phyloP scores from a whole-genome alignment of 2,113 vertebrate genomes.

The Chloroceryle aenea region DNA sequence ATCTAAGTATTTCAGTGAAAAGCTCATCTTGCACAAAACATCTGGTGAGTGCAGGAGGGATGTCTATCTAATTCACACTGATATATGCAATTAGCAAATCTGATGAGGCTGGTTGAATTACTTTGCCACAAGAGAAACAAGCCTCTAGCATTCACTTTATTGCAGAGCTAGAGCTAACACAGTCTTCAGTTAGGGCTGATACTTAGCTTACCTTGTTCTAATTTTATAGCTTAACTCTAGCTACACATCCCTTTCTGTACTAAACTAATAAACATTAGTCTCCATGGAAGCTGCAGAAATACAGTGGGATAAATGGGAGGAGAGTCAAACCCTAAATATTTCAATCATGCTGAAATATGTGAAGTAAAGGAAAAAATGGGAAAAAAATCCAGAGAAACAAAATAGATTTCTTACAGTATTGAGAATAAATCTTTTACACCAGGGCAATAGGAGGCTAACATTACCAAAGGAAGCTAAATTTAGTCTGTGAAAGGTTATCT shows the following conservation, averaged over 20 bases:
- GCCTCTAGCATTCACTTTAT: not conserved
- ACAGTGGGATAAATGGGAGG: not conserved
- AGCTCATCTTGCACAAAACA: not conserved
- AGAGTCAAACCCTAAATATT: not conserved
- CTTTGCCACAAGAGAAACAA: not conserved
- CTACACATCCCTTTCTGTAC: not conserved
- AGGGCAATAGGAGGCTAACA: conserved; percentile 71
- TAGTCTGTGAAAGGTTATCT: conserved; percentile 76
- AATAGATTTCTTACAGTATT: conserved; percentile 63
- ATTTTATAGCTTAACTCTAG: not conserved
- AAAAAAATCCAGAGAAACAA: not conserved
- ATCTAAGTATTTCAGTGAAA: not conserved
- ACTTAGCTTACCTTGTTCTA: not conserved
- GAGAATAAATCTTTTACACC: conserved; percentile 76
- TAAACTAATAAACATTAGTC: not conserved
- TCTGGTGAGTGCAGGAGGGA: not conserved
- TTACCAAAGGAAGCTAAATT: conserved; percentile 80
- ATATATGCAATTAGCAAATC: not conserved
- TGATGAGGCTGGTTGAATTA: not conserved
- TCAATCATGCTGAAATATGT: not conserved
- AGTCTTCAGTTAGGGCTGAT: not conserved
- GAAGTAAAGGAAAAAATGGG: not conserved
- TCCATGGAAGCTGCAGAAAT: not conserved
- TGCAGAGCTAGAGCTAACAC: not conserved
- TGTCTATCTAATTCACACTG: not conserved